Evolutionary conservation across 2,888 invertebrate genomes (phyloP), one percentile per base, ranked within the genome.

Genomic region (Autographa gamma): DNA sequence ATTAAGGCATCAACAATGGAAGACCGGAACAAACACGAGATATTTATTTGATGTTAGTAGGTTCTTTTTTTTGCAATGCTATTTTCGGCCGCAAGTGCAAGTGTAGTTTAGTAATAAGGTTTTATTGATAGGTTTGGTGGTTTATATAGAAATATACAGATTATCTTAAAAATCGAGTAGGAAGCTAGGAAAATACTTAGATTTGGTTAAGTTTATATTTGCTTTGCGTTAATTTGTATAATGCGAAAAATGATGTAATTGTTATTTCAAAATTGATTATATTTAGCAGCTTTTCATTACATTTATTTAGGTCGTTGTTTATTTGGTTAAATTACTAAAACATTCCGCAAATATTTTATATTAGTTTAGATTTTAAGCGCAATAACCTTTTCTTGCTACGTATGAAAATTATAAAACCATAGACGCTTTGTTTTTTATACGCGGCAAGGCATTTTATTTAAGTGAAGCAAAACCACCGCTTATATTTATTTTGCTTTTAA

Each of bases 391-490:
- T 62, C 65, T 77, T 74, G 71, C 67, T 62, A 58, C 4, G 13
- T 18, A 32, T 66, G 43, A 66, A 73, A 68, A 60, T 32, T 4
- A 43, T 43, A 43, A 43, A 43, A 43, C 16, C 16, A 11, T 43
- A 43, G 43, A 3, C n/a, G 48, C 4, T 0, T 2, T 0, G 4
- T 25, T 65, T 69, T 79, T 76, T 18, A 60, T 69, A 16, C 61
- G 32, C 74, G 70, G 67, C 69, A 74, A 71, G 77, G 69, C 38
- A 66, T 34, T 34, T 71, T 63, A 70, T 77, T 67, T 70, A 65
- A 84, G 86, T 85, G 88, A 91, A 89, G 84, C 77, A 83, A 82
- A 66, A 91, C 91, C 91, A 91, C 92, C 91, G 89, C 80, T 41
- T 76, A 69, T 80, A 14, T 69, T 71, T 52, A 70, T 58, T 38